These are phyloP conservation scores for Caenorhabditis latens DNA, from an alignment of 1,140 invertebrate species.

Conservation along the genomic window DNA sequence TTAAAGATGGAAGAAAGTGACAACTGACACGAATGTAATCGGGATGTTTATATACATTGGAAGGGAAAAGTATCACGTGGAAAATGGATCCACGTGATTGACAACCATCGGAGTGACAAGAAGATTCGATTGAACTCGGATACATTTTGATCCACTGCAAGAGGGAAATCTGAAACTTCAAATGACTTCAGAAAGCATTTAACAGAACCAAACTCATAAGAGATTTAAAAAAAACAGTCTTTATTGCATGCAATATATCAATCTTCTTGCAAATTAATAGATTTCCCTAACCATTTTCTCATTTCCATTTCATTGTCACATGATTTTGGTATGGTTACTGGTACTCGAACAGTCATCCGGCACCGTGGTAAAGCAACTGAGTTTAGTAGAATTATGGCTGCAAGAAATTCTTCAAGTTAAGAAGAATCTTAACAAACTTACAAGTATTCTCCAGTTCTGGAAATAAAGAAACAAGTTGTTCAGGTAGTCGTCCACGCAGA, in stretches of 20 bases:
- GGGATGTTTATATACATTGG: constrained; percentile 18
- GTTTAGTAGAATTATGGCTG: constrained; percentile 17
- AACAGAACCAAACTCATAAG: neutral
- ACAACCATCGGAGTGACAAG: neutral
- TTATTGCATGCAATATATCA: neutral
- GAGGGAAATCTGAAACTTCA: too few species aligned
- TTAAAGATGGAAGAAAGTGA: constrained; percentile 7
- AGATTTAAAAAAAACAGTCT: neutral
- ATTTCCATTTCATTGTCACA: neutral
- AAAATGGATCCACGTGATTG: neutral
- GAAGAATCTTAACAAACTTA: neutral
- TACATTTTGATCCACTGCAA: too few species aligned
- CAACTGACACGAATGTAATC: constrained; percentile 1
- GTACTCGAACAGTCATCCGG: constrained; percentile 7
- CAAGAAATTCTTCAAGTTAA: neutral
- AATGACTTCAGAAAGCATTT: neutral
- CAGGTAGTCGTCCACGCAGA: neutral
- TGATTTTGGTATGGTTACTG: constrained; percentile 4
- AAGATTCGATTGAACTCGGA: too few species aligned
- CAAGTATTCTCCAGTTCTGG: constrained; percentile 18
- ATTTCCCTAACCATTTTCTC: neutral
- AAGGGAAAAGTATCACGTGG: constrained; percentile 1
- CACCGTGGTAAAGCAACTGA: neutral
- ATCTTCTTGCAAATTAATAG: neutral
- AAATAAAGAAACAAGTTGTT: neutral